Percentiles rank a stretch among this genome's conserved stretches.
These are phyloP conservation scores for Chrysotoxum bicinctum DNA, from an alignment of 2,888 invertebrate species.

Conservation along the genomic window DNA sequence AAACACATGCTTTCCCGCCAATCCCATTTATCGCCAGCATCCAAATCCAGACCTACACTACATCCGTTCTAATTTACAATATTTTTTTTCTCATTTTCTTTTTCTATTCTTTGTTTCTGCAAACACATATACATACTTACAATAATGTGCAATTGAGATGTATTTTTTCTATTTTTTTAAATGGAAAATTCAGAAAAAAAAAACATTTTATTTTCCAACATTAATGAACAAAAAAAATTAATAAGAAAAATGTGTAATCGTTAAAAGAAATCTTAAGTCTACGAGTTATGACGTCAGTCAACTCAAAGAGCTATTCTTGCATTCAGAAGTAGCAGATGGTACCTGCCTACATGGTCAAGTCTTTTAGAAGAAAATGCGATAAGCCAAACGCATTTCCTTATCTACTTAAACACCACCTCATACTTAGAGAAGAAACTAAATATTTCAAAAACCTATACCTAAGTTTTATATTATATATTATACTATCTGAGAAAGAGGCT, in stretches of 20 bases:
- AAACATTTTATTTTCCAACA: not conserved
- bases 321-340: not conserved
- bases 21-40: not conserved
- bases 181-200: conserved; percentile 4
- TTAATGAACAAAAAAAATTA: not conserved
- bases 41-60: not conserved
- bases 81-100: not conserved
- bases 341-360: not conserved
- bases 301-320: not conserved
- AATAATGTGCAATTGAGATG: conserved; percentile 30
- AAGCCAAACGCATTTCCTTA: conserved; percentile 35
- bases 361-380: conserved; percentile 54
- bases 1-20: not conserved
- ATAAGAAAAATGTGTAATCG: conserved; percentile 33
- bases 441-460: too few species aligned
- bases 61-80: conserved; percentile 59
- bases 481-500: too few species aligned
- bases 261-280: conserved; percentile 17
- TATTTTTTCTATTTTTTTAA: not conserved
- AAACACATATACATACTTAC: too few species aligned
- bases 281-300: conserved; percentile 53
- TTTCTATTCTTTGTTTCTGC: conserved; percentile 30
- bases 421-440: not conserved
- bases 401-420: not conserved
- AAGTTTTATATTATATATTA: too few species aligned